Evolutionary conservation across 2,797 vertebrate genomes (phyloP).

Genomic region (Liasis olivaceus): DNA sequence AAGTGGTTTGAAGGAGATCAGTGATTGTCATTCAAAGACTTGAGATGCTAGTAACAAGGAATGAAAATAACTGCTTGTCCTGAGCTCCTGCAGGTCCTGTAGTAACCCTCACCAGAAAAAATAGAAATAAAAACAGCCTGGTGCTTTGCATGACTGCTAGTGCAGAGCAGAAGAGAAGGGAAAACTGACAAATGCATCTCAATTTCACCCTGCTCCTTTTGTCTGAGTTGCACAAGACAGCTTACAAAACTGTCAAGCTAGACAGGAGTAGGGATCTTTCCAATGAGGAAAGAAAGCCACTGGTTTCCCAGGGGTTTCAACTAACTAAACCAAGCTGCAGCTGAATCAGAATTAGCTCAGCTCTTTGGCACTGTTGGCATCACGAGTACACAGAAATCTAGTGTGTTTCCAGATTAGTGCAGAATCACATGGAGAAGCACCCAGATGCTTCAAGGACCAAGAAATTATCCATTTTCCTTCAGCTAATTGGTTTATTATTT

Average conservation of each 20-base stretch:
- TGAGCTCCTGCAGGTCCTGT: not conserved
- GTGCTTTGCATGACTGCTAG: not conserved
- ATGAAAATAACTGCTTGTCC: not conserved
- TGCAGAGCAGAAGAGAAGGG: not conserved
- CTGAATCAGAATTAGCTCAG: not conserved
- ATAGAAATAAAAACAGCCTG: not conserved
- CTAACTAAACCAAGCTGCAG: not conserved
- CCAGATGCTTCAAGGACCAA: not conserved
- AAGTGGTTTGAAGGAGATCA: not conserved
- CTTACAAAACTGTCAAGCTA: not conserved
- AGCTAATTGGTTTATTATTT: not conserved
- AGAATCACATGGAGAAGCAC: not conserved
- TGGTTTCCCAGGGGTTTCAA: not conserved
- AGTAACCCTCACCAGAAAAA: not conserved
- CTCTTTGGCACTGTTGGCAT: not conserved
- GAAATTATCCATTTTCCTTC: not conserved
- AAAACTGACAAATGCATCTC: not conserved
- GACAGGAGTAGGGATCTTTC: not conserved
- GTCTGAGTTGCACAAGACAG: not conserved
- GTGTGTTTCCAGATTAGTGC: not conserved
- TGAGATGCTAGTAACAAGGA: not conserved
- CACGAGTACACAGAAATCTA: not conserved
- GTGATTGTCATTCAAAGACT: not conserved
- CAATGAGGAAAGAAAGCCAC: not conserved
- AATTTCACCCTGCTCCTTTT: not conserved